Evolutionary conservation across 2,888 invertebrate species (phyloP).

Genomic region (Acanthoscelides obtectus): DNA sequence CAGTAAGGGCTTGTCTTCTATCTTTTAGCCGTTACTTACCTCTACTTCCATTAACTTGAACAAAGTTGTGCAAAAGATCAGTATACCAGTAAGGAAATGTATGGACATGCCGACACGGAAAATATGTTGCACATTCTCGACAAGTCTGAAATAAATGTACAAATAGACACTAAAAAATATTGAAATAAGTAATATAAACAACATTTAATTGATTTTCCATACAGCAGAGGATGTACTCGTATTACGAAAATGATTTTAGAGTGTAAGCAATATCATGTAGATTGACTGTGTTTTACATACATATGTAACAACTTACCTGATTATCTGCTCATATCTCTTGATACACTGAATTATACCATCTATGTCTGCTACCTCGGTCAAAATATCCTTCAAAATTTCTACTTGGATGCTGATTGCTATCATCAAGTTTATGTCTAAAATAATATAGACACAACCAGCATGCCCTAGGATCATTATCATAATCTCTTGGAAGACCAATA

Average conservation of each 20-base stretch:
- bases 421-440: background rate
- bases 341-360: background rate
- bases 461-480: background rate
- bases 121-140: background rate
- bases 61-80: background rate
- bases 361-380: background rate
- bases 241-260: too few species aligned
- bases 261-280: too few species aligned
- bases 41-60: background rate
- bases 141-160: background rate
- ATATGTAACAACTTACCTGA: background rate
- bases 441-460: background rate
- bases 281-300: too few species aligned
- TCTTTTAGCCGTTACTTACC: background rate
- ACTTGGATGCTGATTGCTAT: background rate
- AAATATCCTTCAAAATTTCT: background rate
- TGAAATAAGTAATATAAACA: too few species aligned
- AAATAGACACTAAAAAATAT: too few species aligned
- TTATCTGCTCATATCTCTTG: background rate
- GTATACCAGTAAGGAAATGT: background rate
- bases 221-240: too few species aligned
- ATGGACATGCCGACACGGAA: background rate
- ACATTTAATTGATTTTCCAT: too few species aligned
- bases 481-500: background rate
- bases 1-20: too few species aligned